Percentiles rank a stretch among this genome's conserved stretches.
Conservation (phyloP, 2,797 vertebrate genomes). For the Bradypodion pumilum region DNA sequence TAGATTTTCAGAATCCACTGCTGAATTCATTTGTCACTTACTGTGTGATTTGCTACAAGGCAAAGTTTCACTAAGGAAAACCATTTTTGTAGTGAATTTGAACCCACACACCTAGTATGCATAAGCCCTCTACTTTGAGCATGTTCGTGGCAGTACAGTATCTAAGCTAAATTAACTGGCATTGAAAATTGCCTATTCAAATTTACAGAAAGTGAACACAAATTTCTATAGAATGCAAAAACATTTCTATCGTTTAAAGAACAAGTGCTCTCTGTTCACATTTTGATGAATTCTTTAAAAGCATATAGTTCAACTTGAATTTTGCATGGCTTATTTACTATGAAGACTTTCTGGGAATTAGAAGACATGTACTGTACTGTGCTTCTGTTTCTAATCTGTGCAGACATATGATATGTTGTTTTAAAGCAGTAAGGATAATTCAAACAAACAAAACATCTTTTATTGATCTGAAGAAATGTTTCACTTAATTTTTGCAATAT, state of each 20-base stretch:
- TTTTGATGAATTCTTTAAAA: constrained; percentile 26
- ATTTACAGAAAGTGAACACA: constrained; percentile 18
- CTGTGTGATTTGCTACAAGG: constrained; percentile 45
- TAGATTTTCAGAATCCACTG: constrained; percentile 23
- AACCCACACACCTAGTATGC: constrained; percentile 49
- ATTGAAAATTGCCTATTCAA: constrained; percentile 54
- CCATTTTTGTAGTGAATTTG: constrained; percentile 47
- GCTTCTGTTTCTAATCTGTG: constrained; percentile 73
- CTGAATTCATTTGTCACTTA: constrained; percentile 33
- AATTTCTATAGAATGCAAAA: constrained; percentile 33
- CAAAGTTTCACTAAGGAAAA: constrained; percentile 40
- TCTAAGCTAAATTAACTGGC: constrained; percentile 48
- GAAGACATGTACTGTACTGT: constrained; percentile 56
- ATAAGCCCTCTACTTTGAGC: constrained; percentile 34
- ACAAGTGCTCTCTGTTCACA: neutral
- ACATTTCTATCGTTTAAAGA: constrained; percentile 12
- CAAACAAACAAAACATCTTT: constrained; percentile 51
- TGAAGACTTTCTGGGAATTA: constrained; percentile 64
- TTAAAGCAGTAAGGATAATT: constrained; percentile 63
- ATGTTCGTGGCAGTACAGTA: constrained; percentile 51
- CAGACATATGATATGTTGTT: constrained; percentile 63
- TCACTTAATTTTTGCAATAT: constrained; percentile 65
- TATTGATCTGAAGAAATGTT: constrained; percentile 63
- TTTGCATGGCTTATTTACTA: constrained; percentile 69
- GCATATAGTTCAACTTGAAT: constrained; percentile 39